A percentile compares a stretch with the other conserved stretches of the same genome.
phyloP scores from a whole-genome alignment of 2,797 vertebrate genomes.

The Sebastes nivosus region DNA sequence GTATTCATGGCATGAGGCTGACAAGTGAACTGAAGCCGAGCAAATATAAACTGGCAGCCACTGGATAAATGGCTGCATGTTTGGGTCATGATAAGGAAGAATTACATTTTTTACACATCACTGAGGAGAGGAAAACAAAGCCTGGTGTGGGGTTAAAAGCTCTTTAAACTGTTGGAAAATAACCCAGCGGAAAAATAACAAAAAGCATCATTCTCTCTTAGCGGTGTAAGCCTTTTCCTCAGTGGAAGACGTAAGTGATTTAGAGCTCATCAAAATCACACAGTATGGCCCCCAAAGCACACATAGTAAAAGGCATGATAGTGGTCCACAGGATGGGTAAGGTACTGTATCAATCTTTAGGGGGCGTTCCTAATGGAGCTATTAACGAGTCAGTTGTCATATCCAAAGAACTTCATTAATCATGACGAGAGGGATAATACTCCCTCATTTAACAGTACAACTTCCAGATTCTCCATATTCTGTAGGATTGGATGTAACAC shows the following conservation, averaged over 20 bases:
- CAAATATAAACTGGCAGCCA: slow-evolving; percentile 77
- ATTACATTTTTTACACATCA: slow-evolving; percentile 74
- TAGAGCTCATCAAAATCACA: slow-evolving; percentile 70
- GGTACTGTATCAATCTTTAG: slow-evolving; percentile 56
- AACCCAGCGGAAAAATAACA: slow-evolving; percentile 32
- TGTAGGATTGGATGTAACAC: slow-evolving; percentile 17
- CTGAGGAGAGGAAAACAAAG: slow-evolving; percentile 72
- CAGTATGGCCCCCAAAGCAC: slow-evolving; percentile 64
- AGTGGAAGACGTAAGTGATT: slow-evolving; percentile 71
- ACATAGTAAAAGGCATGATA: slow-evolving; percentile 60
- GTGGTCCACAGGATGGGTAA: slow-evolving; percentile 37
- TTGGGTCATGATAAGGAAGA: slow-evolving; percentile 75
- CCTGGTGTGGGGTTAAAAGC: slow-evolving; percentile 65
- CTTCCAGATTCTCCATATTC: slow-evolving; percentile 16
- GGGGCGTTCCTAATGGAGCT: slow-evolving; percentile 58
- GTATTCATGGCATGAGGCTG: slow-evolving; percentile 64
- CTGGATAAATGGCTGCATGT: slow-evolving; percentile 69
- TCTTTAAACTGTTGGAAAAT: slow-evolving; percentile 72
- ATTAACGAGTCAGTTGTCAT: slow-evolving; percentile 64
- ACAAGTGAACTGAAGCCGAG: slow-evolving; percentile 64
- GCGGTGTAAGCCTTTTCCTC: slow-evolving; percentile 54
- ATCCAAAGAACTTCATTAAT: slow-evolving; percentile 70
- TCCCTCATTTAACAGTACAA: slow-evolving; percentile 20
- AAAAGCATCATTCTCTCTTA: slow-evolving; percentile 51
- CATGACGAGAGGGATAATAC: slow-evolving; percentile 44